phyloP scores from a whole-genome alignment of 2,888 invertebrate genomes.

The Drepanosiphum platanoidis region DNA sequence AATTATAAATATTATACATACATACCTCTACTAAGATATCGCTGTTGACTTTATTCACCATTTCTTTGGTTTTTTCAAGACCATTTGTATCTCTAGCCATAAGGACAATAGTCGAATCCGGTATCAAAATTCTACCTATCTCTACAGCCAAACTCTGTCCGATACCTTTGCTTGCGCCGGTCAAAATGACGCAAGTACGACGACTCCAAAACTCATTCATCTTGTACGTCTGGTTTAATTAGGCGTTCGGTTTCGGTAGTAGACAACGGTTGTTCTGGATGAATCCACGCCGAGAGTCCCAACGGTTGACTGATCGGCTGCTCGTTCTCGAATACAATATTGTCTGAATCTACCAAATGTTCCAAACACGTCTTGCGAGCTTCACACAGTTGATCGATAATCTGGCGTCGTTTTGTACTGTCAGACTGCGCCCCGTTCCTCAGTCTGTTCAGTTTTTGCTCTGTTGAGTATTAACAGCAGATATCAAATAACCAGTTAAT shows the following conservation, averaged over 20 bases:
- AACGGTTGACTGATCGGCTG: not conserved
- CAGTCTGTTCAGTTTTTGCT: constrained; percentile 55
- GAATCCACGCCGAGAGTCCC: constrained; percentile 64
- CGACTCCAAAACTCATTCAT: constrained; percentile 66
- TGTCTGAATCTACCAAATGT: constrained; percentile 45
- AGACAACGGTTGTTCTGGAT: constrained; percentile 68
- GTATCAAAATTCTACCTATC: constrained; percentile 74
- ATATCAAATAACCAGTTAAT: constrained; percentile 14
- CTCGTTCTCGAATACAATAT: constrained; percentile 44
- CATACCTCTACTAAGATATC: constrained; percentile 70
- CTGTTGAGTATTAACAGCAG: constrained; percentile 31
- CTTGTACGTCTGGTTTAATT: constrained; percentile 65
- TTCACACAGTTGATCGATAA: constrained; percentile 49
- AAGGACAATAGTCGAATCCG: constrained; percentile 78
- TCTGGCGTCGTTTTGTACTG: constrained; percentile 38
- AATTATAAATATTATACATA: not conserved
- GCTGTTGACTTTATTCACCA: constrained; percentile 69
- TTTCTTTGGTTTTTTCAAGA: constrained; percentile 74
- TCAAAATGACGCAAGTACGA: constrained; percentile 72
- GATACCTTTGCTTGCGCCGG: constrained; percentile 90
- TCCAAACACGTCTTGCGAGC: constrained; percentile 47
- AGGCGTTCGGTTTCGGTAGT: constrained; percentile 67
- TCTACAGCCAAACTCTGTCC: constrained; percentile 82
- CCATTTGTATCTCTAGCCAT: constrained; percentile 78
- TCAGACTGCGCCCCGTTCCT: constrained; percentile 60